phyloP scores from a whole-genome alignment of 23 tunicate genomes.

The Trididemnum clinides region DNA sequence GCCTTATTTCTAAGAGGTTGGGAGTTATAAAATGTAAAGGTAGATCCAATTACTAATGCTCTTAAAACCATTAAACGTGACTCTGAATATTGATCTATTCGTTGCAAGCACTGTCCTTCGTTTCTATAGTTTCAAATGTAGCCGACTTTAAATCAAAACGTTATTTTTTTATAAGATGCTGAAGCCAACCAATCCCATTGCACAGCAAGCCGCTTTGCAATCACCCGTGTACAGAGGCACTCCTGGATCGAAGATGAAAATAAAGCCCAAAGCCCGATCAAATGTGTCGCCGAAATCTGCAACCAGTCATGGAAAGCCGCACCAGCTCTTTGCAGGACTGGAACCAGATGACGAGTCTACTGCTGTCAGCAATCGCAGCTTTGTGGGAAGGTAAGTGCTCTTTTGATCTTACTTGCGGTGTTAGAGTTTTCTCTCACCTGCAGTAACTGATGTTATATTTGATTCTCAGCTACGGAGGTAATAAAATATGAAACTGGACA shows the following conservation, averaged over 20 bases:
- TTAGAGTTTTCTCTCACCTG: no score
- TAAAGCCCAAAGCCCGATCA: conserved; percentile 63
- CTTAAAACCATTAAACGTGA: no score
- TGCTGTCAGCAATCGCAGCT: conserved; percentile 67
- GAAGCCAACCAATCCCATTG: conserved; percentile 89
- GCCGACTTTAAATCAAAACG: no score
- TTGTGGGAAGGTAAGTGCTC: conserved; percentile 66
- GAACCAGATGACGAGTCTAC: conserved; percentile 72
- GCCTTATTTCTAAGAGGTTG: no score
- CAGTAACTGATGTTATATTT: no score
- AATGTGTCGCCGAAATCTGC: conserved; percentile 3
- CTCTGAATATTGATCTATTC: no score
- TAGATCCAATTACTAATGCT: no score
- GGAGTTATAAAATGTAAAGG: no score
- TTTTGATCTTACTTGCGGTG: neutral
- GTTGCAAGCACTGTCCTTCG: no score
- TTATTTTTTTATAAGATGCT: conserved; percentile 27
- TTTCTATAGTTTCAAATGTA: no score
- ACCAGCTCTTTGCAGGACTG: conserved; percentile 80
- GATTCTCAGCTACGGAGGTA: no score
- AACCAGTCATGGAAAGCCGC: conserved; percentile 43
- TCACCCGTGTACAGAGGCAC: conserved; percentile 75
- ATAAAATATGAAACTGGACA: no score
- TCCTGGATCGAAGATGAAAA: conserved; percentile 47
- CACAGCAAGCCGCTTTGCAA: conserved; percentile 81